A percentile compares a stretch with the other conserved stretches of the same genome.
These are phyloP conservation scores for Cisticola juncidis DNA, from an alignment of 2,113 vertebrate species.

Conservation along the genomic window DNA sequence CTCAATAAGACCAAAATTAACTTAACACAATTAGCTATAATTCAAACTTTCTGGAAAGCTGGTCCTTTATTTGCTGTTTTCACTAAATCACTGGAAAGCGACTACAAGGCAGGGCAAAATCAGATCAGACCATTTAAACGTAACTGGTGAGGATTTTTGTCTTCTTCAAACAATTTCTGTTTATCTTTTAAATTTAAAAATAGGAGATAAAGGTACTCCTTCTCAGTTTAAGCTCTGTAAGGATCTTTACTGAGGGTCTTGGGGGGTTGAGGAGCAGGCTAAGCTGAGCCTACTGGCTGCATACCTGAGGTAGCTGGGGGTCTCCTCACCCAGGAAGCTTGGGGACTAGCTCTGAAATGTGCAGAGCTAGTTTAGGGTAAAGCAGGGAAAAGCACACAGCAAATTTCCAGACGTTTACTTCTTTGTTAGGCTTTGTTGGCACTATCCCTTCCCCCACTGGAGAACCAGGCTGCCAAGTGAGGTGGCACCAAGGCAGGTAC, in stretches of 20 bases:
- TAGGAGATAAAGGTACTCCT: neutral
- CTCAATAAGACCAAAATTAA: conserved; percentile 51
- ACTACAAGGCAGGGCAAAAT: neutral
- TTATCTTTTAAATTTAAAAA: neutral
- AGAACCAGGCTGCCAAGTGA: neutral
- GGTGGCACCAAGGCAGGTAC: accelerated
- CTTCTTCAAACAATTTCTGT: neutral
- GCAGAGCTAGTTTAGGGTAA: neutral
- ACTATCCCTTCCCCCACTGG: accelerated
- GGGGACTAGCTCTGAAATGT: accelerated
- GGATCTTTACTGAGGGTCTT: neutral
- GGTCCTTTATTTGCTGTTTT: neutral
- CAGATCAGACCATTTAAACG: neutral
- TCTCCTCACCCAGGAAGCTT: neutral
- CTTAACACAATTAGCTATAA: conserved; percentile 22
- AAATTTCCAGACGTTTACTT: neutral
- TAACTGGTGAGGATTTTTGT: neutral
- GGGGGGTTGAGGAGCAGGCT: neutral
- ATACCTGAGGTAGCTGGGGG: neutral
- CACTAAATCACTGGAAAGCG: neutral
- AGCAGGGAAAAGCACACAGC: neutral
- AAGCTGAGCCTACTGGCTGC: neutral
- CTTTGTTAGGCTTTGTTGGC: neutral
- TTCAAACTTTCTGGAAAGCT: conserved; percentile 20
- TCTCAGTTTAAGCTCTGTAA: neutral